Evolutionary conservation across 2,888 invertebrate genomes (phyloP).

Genomic region (Ornithoptera alexandrae): DNA sequence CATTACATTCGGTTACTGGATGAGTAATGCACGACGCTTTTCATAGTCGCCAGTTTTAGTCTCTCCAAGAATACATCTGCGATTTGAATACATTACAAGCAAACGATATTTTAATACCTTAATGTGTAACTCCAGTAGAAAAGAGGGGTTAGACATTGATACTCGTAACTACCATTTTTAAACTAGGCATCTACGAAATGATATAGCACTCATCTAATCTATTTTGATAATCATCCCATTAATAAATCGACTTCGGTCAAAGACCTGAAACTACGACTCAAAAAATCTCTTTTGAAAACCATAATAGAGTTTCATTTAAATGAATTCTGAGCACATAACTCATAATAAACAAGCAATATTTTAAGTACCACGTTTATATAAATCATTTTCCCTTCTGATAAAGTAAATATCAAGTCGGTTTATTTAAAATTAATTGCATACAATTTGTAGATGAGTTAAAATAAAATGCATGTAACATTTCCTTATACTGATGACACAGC

Average conservation of each 20-base stretch:
- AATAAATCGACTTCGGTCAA: neutral
- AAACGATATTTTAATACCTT: slow-evolving; percentile 15
- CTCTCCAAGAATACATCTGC: slow-evolving; percentile 24
- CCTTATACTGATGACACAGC: slow-evolving; percentile 14
- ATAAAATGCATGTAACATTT: slow-evolving; percentile 5
- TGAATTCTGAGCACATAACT: neutral
- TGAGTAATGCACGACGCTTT: slow-evolving; percentile 42
- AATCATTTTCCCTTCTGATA: neutral
- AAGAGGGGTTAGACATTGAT: neutral
- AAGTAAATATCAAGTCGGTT: neutral
- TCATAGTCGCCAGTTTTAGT: slow-evolving; percentile 15
- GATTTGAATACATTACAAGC: slow-evolving; percentile 14
- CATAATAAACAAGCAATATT: neutral
- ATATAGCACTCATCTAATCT: neutral
- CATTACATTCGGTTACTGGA: slow-evolving; percentile 59
- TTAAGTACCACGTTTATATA: neutral
- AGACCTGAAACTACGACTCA: neutral
- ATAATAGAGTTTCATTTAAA: neutral
- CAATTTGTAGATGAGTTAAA: neutral
- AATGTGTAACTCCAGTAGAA: slow-evolving; percentile 1
- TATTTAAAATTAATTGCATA: slow-evolving; percentile 3
- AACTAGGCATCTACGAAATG: neutral
- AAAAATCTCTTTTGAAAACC: neutral
- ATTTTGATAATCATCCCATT: neutral
- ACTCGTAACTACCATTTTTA: neutral